Percentiles rank a stretch among this genome's conserved stretches.
These are phyloP conservation scores for Branchinecta lindahli DNA, from an alignment of 1,140 invertebrate species.

Conservation along the genomic window DNA sequence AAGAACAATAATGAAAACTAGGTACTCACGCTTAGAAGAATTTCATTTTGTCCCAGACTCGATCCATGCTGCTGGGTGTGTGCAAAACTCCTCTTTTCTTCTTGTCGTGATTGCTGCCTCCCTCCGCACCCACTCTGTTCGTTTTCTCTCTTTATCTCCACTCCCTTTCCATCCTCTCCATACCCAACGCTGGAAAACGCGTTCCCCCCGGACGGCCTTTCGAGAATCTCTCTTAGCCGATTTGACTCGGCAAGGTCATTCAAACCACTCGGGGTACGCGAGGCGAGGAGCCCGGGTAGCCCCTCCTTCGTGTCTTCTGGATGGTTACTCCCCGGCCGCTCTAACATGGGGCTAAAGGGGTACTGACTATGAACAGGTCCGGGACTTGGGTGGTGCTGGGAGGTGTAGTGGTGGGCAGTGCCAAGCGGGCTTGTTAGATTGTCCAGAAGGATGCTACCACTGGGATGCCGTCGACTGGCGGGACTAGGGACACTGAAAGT, in stretches of 20 bases:
- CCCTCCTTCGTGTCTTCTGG: conserved; percentile 2
- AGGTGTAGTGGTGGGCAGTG: neutral
- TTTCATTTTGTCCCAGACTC: neutral
- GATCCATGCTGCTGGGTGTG: neutral
- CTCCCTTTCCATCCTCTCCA: neutral
- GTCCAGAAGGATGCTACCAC: neutral
- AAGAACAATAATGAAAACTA: neutral
- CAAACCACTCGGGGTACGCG: neutral
- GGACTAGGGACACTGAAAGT: conserved; percentile 5
- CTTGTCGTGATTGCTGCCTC: neutral
- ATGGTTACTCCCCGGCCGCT: neutral
- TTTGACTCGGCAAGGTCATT: neutral
- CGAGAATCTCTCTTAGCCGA: neutral
- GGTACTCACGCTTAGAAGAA: neutral
- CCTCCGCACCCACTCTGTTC: neutral
- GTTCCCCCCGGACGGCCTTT: neutral
- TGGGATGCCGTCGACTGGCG: neutral
- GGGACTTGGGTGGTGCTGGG: conserved; percentile 7
- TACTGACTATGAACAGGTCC: neutral
- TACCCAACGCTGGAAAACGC: neutral
- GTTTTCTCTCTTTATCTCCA: neutral
- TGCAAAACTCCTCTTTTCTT: neutral
- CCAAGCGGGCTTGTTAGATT: neutral
- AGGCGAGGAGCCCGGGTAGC: neutral
- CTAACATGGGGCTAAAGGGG: neutral